Evolutionary conservation across 2,797 vertebrate genomes (phyloP).

Genomic region (Miichthys miiuy): DNA sequence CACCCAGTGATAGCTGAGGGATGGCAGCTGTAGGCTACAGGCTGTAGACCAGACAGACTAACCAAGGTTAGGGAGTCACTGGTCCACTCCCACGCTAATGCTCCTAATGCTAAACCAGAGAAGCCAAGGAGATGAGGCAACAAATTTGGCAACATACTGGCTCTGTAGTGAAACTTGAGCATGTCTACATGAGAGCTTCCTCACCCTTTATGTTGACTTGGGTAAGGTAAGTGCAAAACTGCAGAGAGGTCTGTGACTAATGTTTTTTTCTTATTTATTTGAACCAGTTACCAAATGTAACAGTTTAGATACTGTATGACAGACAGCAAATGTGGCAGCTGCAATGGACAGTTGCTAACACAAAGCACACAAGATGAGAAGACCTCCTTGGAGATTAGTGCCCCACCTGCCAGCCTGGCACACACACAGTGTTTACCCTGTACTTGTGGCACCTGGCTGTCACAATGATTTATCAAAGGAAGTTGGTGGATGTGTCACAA

Average conservation of each 20-base stretch:
- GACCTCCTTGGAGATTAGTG: constrained; percentile 58
- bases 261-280: constrained; percentile 3
- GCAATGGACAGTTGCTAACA: constrained; percentile 62
- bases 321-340: constrained; percentile 59
- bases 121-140: constrained; percentile 10
- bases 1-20: constrained; percentile 64
- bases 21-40: constrained; percentile 57
- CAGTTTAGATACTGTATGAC: constrained; percentile 14
- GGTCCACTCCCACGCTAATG: constrained; percentile 35
- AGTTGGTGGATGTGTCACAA: constrained; percentile 44
- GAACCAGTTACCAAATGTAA: constrained; percentile 3
- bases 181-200: constrained; percentile 1
- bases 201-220: neutral
- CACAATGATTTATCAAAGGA: constrained; percentile 61
- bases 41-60: constrained; percentile 37
- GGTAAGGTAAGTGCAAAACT: neutral
- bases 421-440: constrained; percentile 50
- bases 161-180: constrained; percentile 37
- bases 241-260: neutral
- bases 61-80: constrained; percentile 39
- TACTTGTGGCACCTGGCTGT: constrained; percentile 64
- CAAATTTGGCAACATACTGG: constrained; percentile 11
- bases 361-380: constrained; percentile 14
- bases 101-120: constrained; percentile 28
- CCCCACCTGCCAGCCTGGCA: constrained; percentile 58